These are phyloP conservation scores for Mormyrus lacerda DNA, from an alignment of 2,113 vertebrate genomes.

Conservation along the genomic window DNA sequence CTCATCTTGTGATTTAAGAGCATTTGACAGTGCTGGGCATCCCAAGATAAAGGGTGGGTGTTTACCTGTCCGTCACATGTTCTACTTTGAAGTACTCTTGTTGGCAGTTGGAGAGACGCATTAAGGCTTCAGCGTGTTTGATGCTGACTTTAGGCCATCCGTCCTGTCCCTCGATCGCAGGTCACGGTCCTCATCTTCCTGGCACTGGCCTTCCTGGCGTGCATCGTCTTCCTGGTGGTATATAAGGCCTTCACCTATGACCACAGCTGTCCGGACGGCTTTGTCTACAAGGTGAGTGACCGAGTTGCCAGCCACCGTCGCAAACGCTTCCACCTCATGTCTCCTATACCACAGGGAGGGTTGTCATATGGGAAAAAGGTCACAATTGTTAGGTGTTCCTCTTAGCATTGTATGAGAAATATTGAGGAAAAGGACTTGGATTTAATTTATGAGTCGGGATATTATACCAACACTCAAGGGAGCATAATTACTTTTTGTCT, in stretches of 20 bases:
- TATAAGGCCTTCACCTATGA: constrained; percentile 99
- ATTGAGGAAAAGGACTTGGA: neutral
- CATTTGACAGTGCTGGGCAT: neutral
- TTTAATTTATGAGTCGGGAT: neutral
- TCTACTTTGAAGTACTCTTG: neutral
- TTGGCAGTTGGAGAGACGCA: neutral
- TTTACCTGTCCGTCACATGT: neutral
- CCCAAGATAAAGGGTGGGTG: neutral
- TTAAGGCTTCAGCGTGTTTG: neutral
- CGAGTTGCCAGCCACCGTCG: neutral
- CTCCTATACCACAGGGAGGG: neutral
- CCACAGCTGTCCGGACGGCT: constrained; percentile 98
- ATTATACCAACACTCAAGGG: neutral
- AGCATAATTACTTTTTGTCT: neutral
- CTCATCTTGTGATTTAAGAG: constrained; percentile 5
- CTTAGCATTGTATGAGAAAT: neutral
- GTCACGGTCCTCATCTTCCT: constrained; percentile 94
- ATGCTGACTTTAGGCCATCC: neutral
- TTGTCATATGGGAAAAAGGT: neutral
- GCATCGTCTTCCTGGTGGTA: constrained; percentile 98
- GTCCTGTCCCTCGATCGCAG: constrained; percentile 48
- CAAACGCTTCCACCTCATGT: neutral
- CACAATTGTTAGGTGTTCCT: neutral
- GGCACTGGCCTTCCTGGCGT: constrained; percentile 95
- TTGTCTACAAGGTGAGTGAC: constrained; percentile 90